These are phyloP conservation scores for Maccullochella peelii DNA, from an alignment of 2,113 vertebrate species.

Conservation along the genomic window DNA sequence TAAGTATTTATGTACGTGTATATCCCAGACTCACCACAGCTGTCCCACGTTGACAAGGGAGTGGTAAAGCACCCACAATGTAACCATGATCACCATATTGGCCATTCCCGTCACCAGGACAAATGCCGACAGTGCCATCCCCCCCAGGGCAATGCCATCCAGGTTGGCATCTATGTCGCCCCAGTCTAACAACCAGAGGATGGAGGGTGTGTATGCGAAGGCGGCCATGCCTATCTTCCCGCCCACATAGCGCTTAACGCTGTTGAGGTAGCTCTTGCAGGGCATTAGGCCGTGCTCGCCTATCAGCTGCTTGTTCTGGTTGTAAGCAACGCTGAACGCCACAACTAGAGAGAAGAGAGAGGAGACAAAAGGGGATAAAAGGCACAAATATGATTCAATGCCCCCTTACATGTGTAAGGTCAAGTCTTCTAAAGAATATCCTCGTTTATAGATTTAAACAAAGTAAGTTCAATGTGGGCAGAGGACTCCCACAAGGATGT, in stretches of 20 bases:
- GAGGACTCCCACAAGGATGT: too few relatives aligned
- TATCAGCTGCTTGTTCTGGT: slow-evolving; percentile 96
- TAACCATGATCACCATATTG: slow-evolving; percentile 92
- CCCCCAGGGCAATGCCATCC: slow-evolving; percentile 86
- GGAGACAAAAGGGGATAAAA: neutral
- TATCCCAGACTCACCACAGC: slow-evolving; percentile 89
- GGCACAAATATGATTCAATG: neutral
- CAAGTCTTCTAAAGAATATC: neutral
- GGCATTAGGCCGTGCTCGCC: slow-evolving; percentile 91
- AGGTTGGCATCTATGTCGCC: slow-evolving; percentile 89
- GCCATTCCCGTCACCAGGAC: slow-evolving; percentile 89
- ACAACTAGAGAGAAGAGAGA: slow-evolving; percentile 81
- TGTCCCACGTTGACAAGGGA: slow-evolving; percentile 94
- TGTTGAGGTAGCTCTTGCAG: slow-evolving; percentile 86
- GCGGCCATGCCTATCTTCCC: slow-evolving; percentile 84
- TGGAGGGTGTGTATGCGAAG: slow-evolving; percentile 86
- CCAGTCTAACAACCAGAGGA: slow-evolving; percentile 95
- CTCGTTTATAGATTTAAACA: neutral
- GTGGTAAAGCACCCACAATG: slow-evolving; percentile 93
- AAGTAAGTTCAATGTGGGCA: too few relatives aligned
- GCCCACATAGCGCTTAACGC: slow-evolving; percentile 87
- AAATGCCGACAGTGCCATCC: slow-evolving; percentile 86
- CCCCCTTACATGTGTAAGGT: neutral
- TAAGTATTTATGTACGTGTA: neutral
- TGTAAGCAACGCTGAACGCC: slow-evolving; percentile 91